Base-by-base conservation (phyloP, 2,888 invertebrate genomes). In the Leptinotarsa juncta region DNA sequence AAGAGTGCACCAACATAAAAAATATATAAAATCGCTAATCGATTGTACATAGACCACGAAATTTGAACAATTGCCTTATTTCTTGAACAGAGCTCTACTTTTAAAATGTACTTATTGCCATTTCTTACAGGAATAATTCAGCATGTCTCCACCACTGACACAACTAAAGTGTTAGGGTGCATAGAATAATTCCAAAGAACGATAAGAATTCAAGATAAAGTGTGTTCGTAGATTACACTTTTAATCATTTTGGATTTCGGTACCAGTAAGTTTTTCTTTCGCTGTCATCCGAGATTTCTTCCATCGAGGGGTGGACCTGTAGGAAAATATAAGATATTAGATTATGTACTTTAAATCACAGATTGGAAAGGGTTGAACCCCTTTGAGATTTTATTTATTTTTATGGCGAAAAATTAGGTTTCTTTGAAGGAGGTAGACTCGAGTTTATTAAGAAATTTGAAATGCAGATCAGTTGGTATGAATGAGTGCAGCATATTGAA, bases 181-280 rank as follows among this genome's bases (percentile, higher is more conserved):
- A 73, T 76, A 71, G 72, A 76, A 75, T 71, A 70, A 70, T 78
- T 78, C 76, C 76, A 77, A 81, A 80, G 79, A 80, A 80, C 78
- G 81, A 81, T 82, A 82, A 81, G 82, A 83, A 83, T 81, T 80
- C 76, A 78, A 82, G 83, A 84, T 83, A 81, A 84, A 84, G 83
- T 83, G 85, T 85, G 84, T 84, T 83, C 83, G 83, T 82, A 85
- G 86, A 85, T 85, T 85, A 85, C 85, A 84, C 85, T 85, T 85
- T 85, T 85, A 86, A 86, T 86, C 86, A 85, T 85, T 84, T 82
- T 77, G 84, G 83, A 84, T 84, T 83, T 83, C 42, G 77, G 73
- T 72, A 72, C 60, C 68, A 65, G 73, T 55, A 49, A 65, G 71
- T 74, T 74, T 76, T 72, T 76, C 76, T 75, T 71, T 50, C 67